These are phyloP conservation scores for Papilio gigon DNA, from an alignment of 2,888 invertebrate species.

Conservation along the genomic window DNA sequence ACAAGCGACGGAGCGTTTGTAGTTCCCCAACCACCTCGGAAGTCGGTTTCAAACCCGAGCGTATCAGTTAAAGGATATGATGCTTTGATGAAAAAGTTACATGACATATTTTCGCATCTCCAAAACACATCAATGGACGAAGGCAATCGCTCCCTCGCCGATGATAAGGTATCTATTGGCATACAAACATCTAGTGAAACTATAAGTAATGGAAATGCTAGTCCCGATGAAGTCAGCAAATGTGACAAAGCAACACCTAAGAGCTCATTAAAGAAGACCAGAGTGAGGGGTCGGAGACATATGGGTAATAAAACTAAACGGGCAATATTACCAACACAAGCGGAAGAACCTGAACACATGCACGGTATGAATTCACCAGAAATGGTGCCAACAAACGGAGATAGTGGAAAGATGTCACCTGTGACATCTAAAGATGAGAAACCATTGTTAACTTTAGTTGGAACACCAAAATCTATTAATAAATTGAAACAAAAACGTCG, in stretches of 20 bases:
- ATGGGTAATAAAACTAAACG: conserved; percentile 74
- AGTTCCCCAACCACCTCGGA: conserved; percentile 77
- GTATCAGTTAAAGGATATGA: conserved; percentile 75
- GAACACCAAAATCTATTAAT: conserved; percentile 73
- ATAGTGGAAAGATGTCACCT: conserved; percentile 62
- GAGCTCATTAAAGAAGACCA: conserved; percentile 76
- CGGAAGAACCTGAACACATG: conserved; percentile 73
- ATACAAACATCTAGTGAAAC: conserved; percentile 68
- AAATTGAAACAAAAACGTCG: conserved; percentile 73
- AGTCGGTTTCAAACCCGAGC: conserved; percentile 68
- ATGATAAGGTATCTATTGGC: conserved; percentile 73
- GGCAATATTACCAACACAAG: conserved; percentile 71
- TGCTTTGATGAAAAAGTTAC: conserved; percentile 70
- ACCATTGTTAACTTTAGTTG: conserved; percentile 61
- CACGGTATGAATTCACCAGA: conserved; percentile 78
- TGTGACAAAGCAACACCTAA: conserved; percentile 78
- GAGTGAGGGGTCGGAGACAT: conserved; percentile 73
- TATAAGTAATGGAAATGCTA: conserved; percentile 72
- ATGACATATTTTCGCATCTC: conserved; percentile 74
- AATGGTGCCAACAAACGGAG: conserved; percentile 73
- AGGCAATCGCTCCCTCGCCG: conserved; percentile 58
- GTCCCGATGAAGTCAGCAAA: conserved; percentile 71
- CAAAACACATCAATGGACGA: conserved; percentile 66
- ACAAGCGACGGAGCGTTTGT: conserved; percentile 78
- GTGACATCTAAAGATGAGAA: conserved; percentile 73